Conservation (phyloP, 2,113 vertebrate species). For the Semnopithecus entellus region DNA sequence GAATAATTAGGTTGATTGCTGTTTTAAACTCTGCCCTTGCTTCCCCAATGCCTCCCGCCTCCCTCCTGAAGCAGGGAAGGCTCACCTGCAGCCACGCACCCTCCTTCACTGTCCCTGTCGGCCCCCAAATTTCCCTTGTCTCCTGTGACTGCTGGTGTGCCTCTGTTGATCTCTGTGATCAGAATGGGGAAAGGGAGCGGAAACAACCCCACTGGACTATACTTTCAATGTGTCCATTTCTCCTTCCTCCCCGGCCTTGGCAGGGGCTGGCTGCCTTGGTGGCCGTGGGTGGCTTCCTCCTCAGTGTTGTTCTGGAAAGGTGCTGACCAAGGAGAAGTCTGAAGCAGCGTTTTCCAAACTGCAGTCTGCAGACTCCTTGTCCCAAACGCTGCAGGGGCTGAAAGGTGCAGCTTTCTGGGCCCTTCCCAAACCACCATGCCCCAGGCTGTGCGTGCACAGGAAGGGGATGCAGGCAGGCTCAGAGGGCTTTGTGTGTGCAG, state of each 20-base stretch:
- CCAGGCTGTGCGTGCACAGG: neutral
- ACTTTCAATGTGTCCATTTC: neutral
- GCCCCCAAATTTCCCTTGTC: neutral
- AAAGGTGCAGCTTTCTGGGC: neutral
- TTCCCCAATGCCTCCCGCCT: slow-evolving; percentile 40
- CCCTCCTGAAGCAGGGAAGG: neutral
- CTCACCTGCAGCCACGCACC: neutral
- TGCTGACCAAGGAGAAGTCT: neutral
- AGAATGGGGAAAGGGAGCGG: neutral
- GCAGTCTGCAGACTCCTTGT: neutral
- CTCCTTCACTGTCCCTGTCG: accelerated
- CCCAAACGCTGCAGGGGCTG: neutral
- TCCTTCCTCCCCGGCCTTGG: neutral
- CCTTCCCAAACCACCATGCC: neutral
- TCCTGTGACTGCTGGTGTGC: accelerated
- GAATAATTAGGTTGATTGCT: slow-evolving; percentile 85
- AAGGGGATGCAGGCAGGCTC: neutral
- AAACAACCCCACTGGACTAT: accelerated
- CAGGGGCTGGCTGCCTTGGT: neutral
- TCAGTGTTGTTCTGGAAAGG: neutral
- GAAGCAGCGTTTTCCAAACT: neutral
- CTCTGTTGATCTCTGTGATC: neutral
- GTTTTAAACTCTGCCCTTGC: slow-evolving; percentile 84
- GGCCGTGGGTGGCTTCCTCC: neutral
- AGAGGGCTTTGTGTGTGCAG: neutral